Conservation (phyloP, 2,888 invertebrate species). For the Tiphia femorata region DNA sequence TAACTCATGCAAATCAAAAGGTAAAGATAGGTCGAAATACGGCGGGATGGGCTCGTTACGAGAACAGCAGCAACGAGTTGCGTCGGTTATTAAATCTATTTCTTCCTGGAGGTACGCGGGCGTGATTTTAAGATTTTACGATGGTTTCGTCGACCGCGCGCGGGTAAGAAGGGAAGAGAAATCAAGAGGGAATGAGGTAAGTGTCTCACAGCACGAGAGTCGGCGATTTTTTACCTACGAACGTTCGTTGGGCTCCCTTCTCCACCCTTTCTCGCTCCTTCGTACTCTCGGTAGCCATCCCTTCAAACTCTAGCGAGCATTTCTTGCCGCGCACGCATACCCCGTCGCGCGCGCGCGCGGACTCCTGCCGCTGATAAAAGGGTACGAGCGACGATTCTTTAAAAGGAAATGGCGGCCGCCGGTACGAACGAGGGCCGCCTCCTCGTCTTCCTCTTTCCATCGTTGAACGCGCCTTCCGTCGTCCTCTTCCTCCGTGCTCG, state of each 20-base stretch:
- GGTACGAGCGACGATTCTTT: slow-evolving; percentile 11
- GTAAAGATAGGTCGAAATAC: too few relatives aligned
- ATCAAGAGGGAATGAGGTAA: too few relatives aligned
- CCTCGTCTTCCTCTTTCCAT: background rate
- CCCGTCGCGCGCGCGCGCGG: slow-evolving; percentile 7
- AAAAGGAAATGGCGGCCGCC: slow-evolving; percentile 14
- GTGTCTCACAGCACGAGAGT: slow-evolving; percentile 30
- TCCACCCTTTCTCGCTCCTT: slow-evolving; percentile 8
- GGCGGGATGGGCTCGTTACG: too few relatives aligned
- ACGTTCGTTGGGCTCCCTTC: slow-evolving; percentile 16
- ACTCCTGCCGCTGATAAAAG: slow-evolving; percentile 35
- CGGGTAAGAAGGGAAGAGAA: too few relatives aligned
- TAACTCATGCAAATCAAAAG: too few relatives aligned
- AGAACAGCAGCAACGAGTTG: too few relatives aligned
- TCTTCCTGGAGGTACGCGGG: too few relatives aligned
- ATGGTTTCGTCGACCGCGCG: too few relatives aligned
- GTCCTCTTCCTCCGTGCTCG: background rate
- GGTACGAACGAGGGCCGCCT: background rate
- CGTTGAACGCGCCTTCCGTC: background rate
- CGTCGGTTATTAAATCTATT: too few relatives aligned
- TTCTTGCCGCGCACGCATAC: background rate
- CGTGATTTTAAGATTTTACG: too few relatives aligned
- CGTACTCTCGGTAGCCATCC: background rate
- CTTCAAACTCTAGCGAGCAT: too few relatives aligned
- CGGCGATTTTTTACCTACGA: slow-evolving; percentile 32